These are phyloP conservation scores for Himalopsyche japonica DNA, from an alignment of 2,888 invertebrate genomes.

Conservation along the genomic window DNA sequence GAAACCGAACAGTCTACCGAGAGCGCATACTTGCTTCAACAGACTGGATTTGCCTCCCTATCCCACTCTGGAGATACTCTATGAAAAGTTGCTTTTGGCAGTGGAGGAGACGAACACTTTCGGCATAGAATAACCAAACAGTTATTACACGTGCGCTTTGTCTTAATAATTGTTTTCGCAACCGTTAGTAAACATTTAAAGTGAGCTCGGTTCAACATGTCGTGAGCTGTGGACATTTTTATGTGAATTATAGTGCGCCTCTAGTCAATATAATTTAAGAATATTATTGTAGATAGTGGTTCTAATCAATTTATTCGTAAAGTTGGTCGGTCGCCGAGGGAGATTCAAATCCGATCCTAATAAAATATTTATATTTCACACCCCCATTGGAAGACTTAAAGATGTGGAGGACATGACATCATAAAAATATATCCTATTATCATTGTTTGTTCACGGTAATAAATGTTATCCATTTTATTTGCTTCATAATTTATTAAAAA, in stretches of 20 bases:
- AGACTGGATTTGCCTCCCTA: constrained; percentile 95
- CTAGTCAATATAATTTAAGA: constrained; percentile 40
- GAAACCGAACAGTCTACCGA: constrained; percentile 87
- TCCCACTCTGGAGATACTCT: constrained; percentile 86
- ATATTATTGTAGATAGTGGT: constrained; percentile 16
- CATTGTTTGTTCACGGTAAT: constrained; percentile 35
- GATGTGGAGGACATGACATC: not conserved
- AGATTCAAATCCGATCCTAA: not conserved
- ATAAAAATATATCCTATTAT: constrained; percentile 14
- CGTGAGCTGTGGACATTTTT: constrained; percentile 6
- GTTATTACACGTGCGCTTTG: constrained; percentile 24
- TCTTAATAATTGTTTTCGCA: constrained; percentile 8
- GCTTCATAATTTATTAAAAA: constrained; percentile 39
- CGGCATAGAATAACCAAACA: constrained; percentile 79
- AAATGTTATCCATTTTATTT: constrained; percentile 37
- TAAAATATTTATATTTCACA: not conserved
- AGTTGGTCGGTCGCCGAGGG: not conserved
- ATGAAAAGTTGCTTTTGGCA: constrained; percentile 89
- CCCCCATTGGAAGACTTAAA: not conserved
- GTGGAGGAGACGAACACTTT: constrained; percentile 97
- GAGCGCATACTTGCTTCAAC: constrained; percentile 98
- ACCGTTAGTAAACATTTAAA: constrained; percentile 3
- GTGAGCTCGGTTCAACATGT: constrained; percentile 9
- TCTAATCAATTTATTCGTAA: not conserved
- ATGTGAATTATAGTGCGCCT: constrained; percentile 36